Evolutionary conservation across 1,140 invertebrate genomes (phyloP), one percentile per base, ranked within the genome.

Genomic region (Berghia stephanieae): DNA sequence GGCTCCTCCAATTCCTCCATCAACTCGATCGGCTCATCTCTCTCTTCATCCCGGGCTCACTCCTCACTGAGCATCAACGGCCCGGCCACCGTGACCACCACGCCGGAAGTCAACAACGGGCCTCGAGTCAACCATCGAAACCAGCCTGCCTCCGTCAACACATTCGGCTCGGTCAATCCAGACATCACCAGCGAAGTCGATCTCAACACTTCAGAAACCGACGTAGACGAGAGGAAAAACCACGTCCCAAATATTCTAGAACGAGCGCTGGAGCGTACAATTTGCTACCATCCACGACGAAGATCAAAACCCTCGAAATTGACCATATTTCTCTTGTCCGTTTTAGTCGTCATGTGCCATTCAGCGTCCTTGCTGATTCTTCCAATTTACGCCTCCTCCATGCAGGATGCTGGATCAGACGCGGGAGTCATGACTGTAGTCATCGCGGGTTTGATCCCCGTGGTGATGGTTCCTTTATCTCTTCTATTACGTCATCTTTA

Each of bases 131-230:
- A n/a, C n/a, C n/a, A n/a, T n/a, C n/a, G n/a, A n/a, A 46, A 49
- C 10, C 57, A 68, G 52, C 63, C 74, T 34, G 52, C 68, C 16
- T 67, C 60, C 52, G 60, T 68, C 34, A 76, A 76, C 63, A 76
- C 74, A 0, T 76, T 76, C 31, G 74, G 74, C 16, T 44, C 60
- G 13, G 63, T 76, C 52, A 60, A 34, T 40, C 60, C 74, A 1
- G 74, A 76, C 63, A 63, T 76, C 4, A 76, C 40, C 24, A 76
- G 74, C 74, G 74, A 76, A 34, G 74, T 76, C 0, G 74, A 76
- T 34, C 74, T 76, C 3, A 68, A 66, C 27, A 75, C 73, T 4
- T 76, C 74, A 8, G 74, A 76, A n/a, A 68, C 74, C 5, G 72
- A 75, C 57, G 24, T 63, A 2, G 63, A 76, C 18, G 63, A 76